These are phyloP conservation scores for Paratilapia polleni DNA, from an alignment of 2,113 vertebrate species.

Conservation along the genomic window DNA sequence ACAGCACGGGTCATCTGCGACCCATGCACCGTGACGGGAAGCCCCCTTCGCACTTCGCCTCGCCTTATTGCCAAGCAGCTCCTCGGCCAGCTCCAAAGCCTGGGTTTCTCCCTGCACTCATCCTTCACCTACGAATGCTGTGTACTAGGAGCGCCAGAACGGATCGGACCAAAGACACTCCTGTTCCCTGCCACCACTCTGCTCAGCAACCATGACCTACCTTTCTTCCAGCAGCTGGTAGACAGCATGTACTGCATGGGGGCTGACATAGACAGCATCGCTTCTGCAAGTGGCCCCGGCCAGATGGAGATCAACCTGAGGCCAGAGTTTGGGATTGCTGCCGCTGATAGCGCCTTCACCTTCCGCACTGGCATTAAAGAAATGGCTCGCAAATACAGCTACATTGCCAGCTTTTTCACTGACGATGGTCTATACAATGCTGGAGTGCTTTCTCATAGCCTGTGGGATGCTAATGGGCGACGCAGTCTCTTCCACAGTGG, in stretches of 20 bases:
- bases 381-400: conserved; percentile 90
- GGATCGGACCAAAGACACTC: conserved; percentile 87
- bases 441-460: conserved; percentile 87
- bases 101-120: conserved; percentile 87
- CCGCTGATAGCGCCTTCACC: conserved; percentile 92
- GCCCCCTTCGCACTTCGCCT: conserved; percentile 87
- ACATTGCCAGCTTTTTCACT: conserved; percentile 90
- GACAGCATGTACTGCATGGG: conserved; percentile 91
- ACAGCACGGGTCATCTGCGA: conserved; percentile 93
- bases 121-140: conserved; percentile 94
- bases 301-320: conserved; percentile 93
- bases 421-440: conserved; percentile 88
- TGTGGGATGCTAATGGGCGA: conserved; percentile 87
- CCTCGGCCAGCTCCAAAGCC: conserved; percentile 84
- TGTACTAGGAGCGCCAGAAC: conserved; percentile 86
- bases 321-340: conserved; percentile 87
- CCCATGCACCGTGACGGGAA: conserved; percentile 86
- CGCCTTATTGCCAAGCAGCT: conserved; percentile 89
- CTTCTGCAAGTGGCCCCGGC: conserved; percentile 87
- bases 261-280: conserved; percentile 90
- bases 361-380: conserved; percentile 94
- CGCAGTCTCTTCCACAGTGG: conserved; percentile 84
- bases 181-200: conserved; percentile 89
- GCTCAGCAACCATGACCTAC: conserved; percentile 88
- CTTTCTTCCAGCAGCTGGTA: conserved; percentile 92